Evolutionary conservation across 2,113 vertebrate species (phyloP).

Genomic region (Heliornis fulica): DNA sequence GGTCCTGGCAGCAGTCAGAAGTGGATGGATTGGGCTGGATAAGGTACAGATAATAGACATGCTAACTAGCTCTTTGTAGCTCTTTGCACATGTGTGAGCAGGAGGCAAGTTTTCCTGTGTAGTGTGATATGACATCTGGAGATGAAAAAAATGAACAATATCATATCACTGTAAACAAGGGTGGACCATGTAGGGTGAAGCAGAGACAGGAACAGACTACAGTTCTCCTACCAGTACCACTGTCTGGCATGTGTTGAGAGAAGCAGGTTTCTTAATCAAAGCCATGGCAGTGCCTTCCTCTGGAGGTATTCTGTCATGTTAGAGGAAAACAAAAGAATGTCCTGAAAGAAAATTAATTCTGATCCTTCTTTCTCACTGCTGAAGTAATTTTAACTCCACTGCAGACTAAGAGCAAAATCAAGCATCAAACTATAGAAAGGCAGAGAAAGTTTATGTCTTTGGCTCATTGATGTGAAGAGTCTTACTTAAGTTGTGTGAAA

Average conservation of each 20-base stretch:
- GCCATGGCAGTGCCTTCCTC: not conserved
- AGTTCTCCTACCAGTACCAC: not conserved
- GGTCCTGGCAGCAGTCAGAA: not conserved
- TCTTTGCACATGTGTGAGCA: not conserved
- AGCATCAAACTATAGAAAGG: not conserved
- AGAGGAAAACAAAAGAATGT: not conserved
- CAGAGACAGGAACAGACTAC: not conserved
- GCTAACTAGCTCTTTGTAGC: not conserved
- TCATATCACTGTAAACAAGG: not conserved
- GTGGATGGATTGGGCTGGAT: not conserved
- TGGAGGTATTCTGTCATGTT: not conserved
- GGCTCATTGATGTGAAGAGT: not conserved
- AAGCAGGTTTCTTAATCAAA: not conserved
- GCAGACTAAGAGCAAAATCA: not conserved
- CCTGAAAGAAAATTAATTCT: not conserved
- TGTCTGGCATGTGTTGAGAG: not conserved
- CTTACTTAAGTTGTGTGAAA: not conserved
- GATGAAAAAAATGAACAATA: not conserved
- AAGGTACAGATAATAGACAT: not conserved
- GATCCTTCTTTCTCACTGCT: not conserved
- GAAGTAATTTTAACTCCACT: not conserved
- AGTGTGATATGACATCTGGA: not conserved
- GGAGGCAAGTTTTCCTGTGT: not conserved
- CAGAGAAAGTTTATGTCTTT: not conserved
- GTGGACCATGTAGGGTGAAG: not conserved